A percentile compares a stretch with the other conserved stretches of the same genome.
Conservation (phyloP, 1,140 invertebrate genomes). For the Geopemphigus sp. region DNA sequence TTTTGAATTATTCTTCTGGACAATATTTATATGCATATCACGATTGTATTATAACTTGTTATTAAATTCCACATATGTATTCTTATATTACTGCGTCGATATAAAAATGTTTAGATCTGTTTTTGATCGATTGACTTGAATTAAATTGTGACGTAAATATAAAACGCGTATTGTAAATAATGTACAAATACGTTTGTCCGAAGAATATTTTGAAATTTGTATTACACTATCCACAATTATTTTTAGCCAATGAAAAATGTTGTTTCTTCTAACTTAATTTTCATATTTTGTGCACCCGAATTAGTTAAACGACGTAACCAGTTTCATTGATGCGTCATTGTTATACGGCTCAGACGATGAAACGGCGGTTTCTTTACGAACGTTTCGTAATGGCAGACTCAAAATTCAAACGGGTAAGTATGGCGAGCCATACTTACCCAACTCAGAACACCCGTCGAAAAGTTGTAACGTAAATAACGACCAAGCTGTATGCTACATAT, state of each 20-base stretch:
- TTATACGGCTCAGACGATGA: conserved; percentile 25
- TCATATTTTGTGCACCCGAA: background rate
- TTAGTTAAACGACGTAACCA: conserved; percentile 21
- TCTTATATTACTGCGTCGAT: too few species aligned
- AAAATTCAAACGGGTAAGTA: background rate
- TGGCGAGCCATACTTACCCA: background rate
- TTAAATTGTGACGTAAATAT: background rate
- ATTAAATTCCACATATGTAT: too few species aligned
- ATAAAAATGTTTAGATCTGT: too few species aligned
- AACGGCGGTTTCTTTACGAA: background rate
- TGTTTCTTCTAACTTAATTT: too few species aligned
- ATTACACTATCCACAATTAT: too few species aligned
- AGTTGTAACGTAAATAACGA: background rate
- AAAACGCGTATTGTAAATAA: too few species aligned
- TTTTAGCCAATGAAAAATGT: too few species aligned
- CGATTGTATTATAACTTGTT: background rate
- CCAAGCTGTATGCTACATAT: background rate
- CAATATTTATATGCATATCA: background rate
- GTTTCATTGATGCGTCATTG: conserved; percentile 23
- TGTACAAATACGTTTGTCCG: background rate
- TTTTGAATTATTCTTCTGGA: background rate
- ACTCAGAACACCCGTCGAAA: background rate
- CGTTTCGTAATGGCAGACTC: background rate
- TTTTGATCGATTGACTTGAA: too few species aligned
- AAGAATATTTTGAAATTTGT: background rate